Base-by-base conservation (phyloP, 2,888 invertebrate species). In the Leucoptera coffeella region DNA sequence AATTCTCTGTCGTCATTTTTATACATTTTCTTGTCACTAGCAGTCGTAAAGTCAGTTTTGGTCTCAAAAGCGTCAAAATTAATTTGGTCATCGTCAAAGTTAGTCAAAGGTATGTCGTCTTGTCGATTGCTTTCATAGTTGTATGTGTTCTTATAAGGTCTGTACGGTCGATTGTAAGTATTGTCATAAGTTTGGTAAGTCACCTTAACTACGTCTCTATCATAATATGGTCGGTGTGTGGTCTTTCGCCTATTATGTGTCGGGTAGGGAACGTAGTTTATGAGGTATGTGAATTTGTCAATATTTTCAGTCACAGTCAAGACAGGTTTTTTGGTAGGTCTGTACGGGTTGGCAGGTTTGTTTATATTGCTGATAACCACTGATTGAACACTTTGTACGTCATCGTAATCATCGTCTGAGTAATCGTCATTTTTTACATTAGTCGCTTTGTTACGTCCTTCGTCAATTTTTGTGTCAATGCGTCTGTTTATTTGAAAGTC, bases 401-500 rank as follows among this genome's bases (percentile, higher is more conserved):
- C 39, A 26, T 58, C 55, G 22, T 45, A 57, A 37, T 41, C 61
- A 38, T 42, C 54, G 26, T 43, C 38, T 26, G 58, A 54, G 22
- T 45, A 57, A 37, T 41, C 61, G 38, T 42, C 54, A 28, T 42
- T 31, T 47, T 46, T 12, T 52, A 25, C 14, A 12, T n/a, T 49
- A 37, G 47, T 44, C 12, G 45, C 30, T 22, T 32, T 27, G 28
- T 39, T 35, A 14, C 35, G 45, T 46, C 59, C 40, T 12, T 51
- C 46, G 37, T 50, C 40, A 24, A 39, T 22, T 27, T 35, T 41
- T 13, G 29, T 12, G 29, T 50, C 42, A 30, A 41, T 35, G 37
- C 65, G 56, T 54, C 45, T 46, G 31, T 47, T 62, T 46, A 69
- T n/a, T 41, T 50, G 64, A 40, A 78, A 60, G 59, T 78, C 78